Evolutionary conservation across 2,797 vertebrate genomes (phyloP), one percentile per base, ranked within the genome.

Genomic region (Meriones psammophilus): DNA sequence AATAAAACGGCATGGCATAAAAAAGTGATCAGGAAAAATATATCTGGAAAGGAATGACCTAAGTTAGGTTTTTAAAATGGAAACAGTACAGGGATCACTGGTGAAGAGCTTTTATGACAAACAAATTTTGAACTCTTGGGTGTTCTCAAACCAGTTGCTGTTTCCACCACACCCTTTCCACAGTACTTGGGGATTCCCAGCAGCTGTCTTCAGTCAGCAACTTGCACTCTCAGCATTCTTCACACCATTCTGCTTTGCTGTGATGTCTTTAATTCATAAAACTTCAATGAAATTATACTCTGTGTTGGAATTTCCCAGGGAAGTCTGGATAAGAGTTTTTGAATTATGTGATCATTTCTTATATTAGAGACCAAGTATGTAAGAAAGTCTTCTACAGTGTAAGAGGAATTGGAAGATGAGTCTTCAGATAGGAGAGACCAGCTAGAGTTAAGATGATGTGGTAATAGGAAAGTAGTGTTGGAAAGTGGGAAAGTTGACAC

Each of bases 121-220:
- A 71, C 86, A 69, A 26, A 79, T 96, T 81, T 86, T 93, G 68
- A 96, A 96, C 73, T 96, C 84, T 91, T 87, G 79, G 60, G 28
- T 60, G 83, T 96, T 96, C 92, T 95, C 78, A 94, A 88, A 94
- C 93, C 8, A 4, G 81, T 95, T 95, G 95, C 83, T 93, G 80
- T 94, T 88, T 83, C 62, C 22, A 46, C 97, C 96, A 96, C 93
- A 96, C 96, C 88, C 93, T 94, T 97, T 79, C 80, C 84, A 96
- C 73, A 96, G 88, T 73, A 86, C 54, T 86, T 56, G 96, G 97
- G 95, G 93, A 97, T 97, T 97, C 96, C 93, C 96, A 97, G 96
- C 96, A 98, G 95, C 97, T 98, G 95, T 84, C 97, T 97, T 93
- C 33, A 97, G 90, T 95, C 95, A 96, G 92, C 94, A 93, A 54